Conservation (phyloP, 2,797 vertebrate genomes). For the Monodelphis domestica region DNA sequence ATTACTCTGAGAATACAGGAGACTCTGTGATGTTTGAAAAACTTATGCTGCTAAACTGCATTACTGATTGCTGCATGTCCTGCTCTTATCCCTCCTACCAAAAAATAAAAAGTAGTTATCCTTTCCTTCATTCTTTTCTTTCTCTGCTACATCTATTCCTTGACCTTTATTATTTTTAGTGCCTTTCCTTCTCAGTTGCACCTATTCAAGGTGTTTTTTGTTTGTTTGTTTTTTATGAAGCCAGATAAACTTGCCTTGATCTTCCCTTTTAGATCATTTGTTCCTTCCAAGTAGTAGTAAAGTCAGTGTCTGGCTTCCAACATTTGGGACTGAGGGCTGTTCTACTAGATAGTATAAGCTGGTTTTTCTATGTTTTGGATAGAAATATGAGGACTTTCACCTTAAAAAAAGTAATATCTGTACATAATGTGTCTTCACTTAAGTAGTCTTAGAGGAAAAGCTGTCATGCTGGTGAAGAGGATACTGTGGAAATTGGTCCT, state of each 20-base stretch:
- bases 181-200: not conserved
- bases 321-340: not conserved
- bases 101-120: not conserved
- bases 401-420: slow-evolving; percentile 17
- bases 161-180: not conserved
- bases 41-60: not conserved
- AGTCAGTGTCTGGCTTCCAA: not conserved
- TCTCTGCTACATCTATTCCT: not conserved
- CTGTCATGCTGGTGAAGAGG: slow-evolving; percentile 26
- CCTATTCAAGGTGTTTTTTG: not conserved
- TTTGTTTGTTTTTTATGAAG: not conserved
- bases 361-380: slow-evolving; percentile 40
- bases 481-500: slow-evolving; percentile 32
- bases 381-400: slow-evolving; percentile 22
- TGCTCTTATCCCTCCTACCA: not conserved
- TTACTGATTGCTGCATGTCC: not conserved
- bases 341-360: not conserved
- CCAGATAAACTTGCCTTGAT: not conserved
- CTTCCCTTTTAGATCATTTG: not conserved
- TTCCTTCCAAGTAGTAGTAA: not conserved
- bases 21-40: not conserved
- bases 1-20: not conserved
- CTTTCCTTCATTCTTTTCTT: not conserved
- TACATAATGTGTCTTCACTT: not conserved
- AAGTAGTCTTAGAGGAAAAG: slow-evolving; percentile 26